Evolutionary conservation across 2,888 invertebrate genomes (phyloP).

Genomic region (Parnassius smintheus): DNA sequence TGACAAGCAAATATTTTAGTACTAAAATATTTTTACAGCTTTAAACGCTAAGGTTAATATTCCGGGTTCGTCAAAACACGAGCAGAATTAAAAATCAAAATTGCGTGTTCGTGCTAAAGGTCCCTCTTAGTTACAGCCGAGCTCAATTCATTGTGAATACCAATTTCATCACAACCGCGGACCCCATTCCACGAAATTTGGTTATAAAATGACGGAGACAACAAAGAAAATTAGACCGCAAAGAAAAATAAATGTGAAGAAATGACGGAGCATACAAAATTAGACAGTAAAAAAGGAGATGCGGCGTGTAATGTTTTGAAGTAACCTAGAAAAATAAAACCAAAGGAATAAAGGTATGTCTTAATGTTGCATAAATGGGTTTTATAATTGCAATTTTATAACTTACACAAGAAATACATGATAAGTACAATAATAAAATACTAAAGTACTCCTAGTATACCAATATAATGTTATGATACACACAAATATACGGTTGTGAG

Average conservation of each 20-base stretch:
- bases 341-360: neutral
- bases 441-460: too few species aligned
- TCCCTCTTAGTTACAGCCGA: constrained; percentile 31
- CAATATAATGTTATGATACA: too few species aligned
- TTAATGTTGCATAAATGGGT: neutral
- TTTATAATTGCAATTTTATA: too few species aligned
- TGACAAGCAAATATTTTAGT: too few species aligned
- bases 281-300: constrained; percentile 45
- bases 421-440: too few species aligned
- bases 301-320: constrained; percentile 1
- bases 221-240: constrained; percentile 78
- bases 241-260: constrained; percentile 77
- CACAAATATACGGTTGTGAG: too few species aligned
- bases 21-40: too few species aligned
- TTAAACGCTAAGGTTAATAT: neutral
- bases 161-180: constrained; percentile 73
- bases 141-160: constrained; percentile 74
- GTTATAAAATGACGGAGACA: constrained; percentile 76
- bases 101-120: constrained; percentile 46
- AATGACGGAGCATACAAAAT: constrained; percentile 76
- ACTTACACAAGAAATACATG: too few species aligned
- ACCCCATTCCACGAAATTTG: constrained; percentile 76
- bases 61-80: constrained; percentile 20
- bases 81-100: constrained; percentile 69
- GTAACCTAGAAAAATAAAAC: neutral